Percentiles rank a stretch among this genome's conserved stretches.
These are phyloP conservation scores for Phyllotreta striolata DNA, from an alignment of 2,888 invertebrate species.

Conservation along the genomic window DNA sequence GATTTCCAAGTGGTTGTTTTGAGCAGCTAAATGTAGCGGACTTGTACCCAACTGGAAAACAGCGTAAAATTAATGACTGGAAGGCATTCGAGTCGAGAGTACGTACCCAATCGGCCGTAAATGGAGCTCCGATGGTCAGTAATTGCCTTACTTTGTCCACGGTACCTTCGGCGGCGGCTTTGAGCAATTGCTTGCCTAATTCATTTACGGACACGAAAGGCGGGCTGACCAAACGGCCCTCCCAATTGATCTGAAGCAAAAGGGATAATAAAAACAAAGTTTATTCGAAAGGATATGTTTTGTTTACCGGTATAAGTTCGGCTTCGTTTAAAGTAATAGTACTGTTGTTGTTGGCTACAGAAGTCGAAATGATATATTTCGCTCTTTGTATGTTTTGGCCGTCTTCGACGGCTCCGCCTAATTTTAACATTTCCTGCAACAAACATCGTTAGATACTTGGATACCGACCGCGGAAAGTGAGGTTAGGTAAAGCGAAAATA, in stretches of 20 bases:
- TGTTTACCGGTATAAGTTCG: conserved; percentile 62
- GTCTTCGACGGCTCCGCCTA: conserved; percentile 39
- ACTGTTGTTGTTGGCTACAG: conserved; percentile 38
- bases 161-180: conserved; percentile 82
- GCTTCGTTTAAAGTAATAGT: conserved; percentile 46
- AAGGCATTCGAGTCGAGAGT: not conserved
- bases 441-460: conserved; percentile 29
- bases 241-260: conserved; percentile 50
- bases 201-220: conserved; percentile 68
- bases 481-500: conserved; percentile 40
- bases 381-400: conserved; percentile 41
- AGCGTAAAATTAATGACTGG: conserved; percentile 9
- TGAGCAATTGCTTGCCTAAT: conserved; percentile 83
- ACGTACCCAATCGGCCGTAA: conserved; percentile 89
- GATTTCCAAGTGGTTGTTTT: conserved; percentile 80
- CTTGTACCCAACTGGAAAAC: conserved; percentile 81
- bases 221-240: conserved; percentile 45
- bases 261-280: conserved; percentile 4
- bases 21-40: conserved; percentile 86
- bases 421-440: conserved; percentile 53
- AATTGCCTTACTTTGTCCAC: conserved; percentile 77
- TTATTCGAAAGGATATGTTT: conserved; percentile 8
- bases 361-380: conserved; percentile 46
- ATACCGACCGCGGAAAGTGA: conserved; percentile 18
- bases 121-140: conserved; percentile 88